Percentiles rank a stretch among this genome's conserved stretches.
Evolutionary conservation across 2,113 vertebrate species (phyloP).

Genomic region (Eretmochelys imbricata): DNA sequence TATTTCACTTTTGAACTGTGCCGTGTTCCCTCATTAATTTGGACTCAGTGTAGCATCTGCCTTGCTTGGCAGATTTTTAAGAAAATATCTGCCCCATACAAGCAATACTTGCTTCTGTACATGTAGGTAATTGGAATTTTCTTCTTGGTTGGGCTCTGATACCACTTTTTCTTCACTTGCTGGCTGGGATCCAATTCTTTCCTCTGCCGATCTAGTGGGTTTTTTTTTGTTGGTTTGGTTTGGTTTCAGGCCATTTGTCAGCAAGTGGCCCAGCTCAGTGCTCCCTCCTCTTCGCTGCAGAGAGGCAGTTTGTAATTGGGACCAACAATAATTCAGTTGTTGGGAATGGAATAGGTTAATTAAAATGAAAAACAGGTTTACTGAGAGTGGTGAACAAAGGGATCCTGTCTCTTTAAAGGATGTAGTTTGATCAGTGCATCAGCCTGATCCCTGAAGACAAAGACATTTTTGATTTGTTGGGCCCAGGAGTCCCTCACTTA

Average conservation of each 20-base stretch:
- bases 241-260: constrained; percentile 31
- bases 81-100: constrained; percentile 45
- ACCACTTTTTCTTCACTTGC: not conserved
- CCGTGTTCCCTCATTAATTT: not conserved
- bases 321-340: not conserved
- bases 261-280: not conserved
- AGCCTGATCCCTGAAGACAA: constrained; percentile 66
- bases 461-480: constrained; percentile 70
- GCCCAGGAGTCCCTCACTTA: constrained; percentile 65
- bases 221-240: constrained; percentile 26
- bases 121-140: constrained; percentile 62
- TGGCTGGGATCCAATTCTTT: constrained; percentile 26
- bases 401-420: constrained; percentile 61
- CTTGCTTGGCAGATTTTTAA: constrained; percentile 38
- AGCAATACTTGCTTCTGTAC: constrained; percentile 32
- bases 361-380: constrained; percentile 38
- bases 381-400: constrained; percentile 31
- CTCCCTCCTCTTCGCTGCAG: not conserved
- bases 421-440: constrained; percentile 52
- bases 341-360: constrained; percentile 47
- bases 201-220: constrained; percentile 45
- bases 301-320: not conserved
- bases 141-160: constrained; percentile 42
- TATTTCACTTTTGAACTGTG: not conserved
- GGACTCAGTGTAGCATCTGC: not conserved